These are phyloP conservation scores for Drosophila pallidifrons DNA, from an alignment of 1,140 invertebrate genomes.

Conservation along the genomic window DNA sequence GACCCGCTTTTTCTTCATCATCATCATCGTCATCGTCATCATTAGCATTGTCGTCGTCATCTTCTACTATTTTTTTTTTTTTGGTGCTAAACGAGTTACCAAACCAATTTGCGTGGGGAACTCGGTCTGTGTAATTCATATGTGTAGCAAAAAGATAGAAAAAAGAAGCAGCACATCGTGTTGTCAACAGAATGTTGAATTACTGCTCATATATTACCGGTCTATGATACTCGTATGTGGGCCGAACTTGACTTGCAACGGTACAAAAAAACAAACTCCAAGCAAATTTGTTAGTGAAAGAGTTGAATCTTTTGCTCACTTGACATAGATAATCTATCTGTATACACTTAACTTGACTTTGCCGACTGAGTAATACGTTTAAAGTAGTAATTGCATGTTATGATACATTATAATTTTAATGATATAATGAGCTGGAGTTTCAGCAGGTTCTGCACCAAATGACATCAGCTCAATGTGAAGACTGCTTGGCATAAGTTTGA, in stretches of 20 bases:
- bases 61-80: conserved; percentile 11
- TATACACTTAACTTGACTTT: background rate
- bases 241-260: conserved; percentile 22
- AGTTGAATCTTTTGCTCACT: background rate
- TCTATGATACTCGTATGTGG: conserved; percentile 1
- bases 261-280: conserved; percentile 9
- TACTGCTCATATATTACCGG: conserved; percentile 8
- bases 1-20: conserved; percentile 47
- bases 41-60: background rate
- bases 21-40: background rate
- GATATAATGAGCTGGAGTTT: background rate
- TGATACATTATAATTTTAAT: conserved; percentile 12
- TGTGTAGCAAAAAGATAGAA: background rate
- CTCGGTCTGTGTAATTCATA: conserved; percentile 35
- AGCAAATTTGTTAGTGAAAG: background rate
- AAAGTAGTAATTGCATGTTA: background rate
- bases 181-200: conserved; percentile 34
- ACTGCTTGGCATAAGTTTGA: background rate
- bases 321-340: conserved; percentile 6
- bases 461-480: background rate
- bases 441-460: conserved; percentile 18
- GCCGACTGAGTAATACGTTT: background rate
- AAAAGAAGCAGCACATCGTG: background rate
- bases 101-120: conserved; percentile 45
- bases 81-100: conserved; percentile 41